Evolutionary conservation across 2,797 vertebrate species (phyloP).

Genomic region (Chelon labrosus): DNA sequence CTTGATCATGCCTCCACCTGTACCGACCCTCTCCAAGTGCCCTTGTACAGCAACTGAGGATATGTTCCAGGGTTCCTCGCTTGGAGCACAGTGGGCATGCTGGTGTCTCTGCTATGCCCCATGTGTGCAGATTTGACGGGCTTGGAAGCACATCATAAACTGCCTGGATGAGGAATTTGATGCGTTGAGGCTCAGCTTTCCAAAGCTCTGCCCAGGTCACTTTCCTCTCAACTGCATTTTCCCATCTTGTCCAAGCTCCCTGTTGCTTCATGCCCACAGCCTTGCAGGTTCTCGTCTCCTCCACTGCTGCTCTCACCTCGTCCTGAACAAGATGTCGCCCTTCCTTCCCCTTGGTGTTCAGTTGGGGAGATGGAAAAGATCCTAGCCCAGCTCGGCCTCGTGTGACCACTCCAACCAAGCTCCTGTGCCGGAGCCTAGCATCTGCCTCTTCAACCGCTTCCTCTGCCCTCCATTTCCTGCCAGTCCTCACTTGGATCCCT

Average conservation of each 20-base stretch:
- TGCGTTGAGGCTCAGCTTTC: no score
- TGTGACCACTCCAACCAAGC: background rate
- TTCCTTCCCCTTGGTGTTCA: background rate
- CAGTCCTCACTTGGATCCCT: background rate
- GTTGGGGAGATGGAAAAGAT: background rate
- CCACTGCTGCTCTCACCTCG: background rate
- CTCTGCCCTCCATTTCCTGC: slow-evolving; percentile 3
- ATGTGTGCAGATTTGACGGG: background rate
- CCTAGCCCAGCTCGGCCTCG: background rate
- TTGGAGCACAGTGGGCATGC: background rate
- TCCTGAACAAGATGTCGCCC: background rate
- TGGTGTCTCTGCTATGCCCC: background rate
- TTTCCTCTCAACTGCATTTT: no score
- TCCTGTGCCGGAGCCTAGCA: background rate
- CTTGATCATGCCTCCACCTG: background rate
- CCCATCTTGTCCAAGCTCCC: background rate
- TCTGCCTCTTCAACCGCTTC: background rate
- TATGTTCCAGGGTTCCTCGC: background rate
- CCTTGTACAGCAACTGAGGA: background rate
- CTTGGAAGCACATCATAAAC: background rate
- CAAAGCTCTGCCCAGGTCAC: background rate
- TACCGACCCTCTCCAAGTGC: background rate
- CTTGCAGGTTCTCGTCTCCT: background rate
- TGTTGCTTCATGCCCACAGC: background rate
- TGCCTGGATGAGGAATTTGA: no score